Base-by-base conservation (phyloP, 2,113 vertebrate genomes). In the Pelmatolapia mariae region DNA sequence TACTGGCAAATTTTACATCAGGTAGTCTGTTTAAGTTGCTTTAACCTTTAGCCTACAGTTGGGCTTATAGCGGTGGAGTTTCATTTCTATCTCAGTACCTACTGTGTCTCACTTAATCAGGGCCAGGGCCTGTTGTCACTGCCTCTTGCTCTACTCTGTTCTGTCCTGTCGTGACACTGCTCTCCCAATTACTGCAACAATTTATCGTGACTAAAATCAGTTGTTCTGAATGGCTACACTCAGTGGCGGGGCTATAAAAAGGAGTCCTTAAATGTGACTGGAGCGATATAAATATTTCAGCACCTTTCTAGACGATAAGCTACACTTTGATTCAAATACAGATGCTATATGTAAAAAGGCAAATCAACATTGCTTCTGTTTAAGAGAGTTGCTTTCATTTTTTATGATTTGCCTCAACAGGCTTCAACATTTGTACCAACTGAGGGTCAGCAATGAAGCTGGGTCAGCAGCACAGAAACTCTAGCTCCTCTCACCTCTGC, bases 341-440 rank as follows among this genome's bases (percentile, higher is more conserved):
- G 19, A 3, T 68, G 66, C 38, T 43, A 43, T 26, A 71, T 1
- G 36, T 71, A 45, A 71, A 71, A 43, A 71, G 2, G 13, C 5
- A 71, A 71, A 45, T 71, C 38, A 45, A 71, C 38, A 45, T 24
- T 16, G 38, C 11, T 16, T 45, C 38, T 71, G 5, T 45, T 71
- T 71, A 43, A 43, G 66, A 24, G 3, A 71, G 22, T 43, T 71
- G 66, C n/a, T 71, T 43, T 73, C 9, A 11, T 47, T 47, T 73
- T 45, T 45, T 47, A 26, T 29, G 22, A 3, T 73, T 73, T 47
- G 40, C 40, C 68, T 45, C 24, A 0, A 45, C 2, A 10, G 9
- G 68, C 22, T 18, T 76, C 22, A 71, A 24, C 12, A 71, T 0
- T 24, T 0, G 38, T 71, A 24, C 38, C 22, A 26, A 10, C 13